Evolutionary conservation across 2,888 invertebrate species (phyloP), one percentile per base, ranked within the genome.

Genomic region (Sussaba pulchella): DNA sequence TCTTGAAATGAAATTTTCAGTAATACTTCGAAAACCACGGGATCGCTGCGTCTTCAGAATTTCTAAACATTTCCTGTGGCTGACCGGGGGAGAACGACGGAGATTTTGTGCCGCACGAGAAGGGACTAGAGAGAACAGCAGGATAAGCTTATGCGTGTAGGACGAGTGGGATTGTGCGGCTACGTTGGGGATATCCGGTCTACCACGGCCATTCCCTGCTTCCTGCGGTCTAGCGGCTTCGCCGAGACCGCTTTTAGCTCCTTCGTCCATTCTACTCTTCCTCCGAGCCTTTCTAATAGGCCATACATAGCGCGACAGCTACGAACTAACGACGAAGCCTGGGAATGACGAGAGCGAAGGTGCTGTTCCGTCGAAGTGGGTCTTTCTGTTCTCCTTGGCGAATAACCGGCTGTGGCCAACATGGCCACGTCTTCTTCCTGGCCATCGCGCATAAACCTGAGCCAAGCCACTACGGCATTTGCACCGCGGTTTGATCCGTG

Each of bases 221-320:
- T 86, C 83, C 85, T 88, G 88, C 85, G 89, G 87, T 88, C 85
- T 85, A 85, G 84, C 82, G 86, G 85, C 88, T 87, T 85, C 87
- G 84, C 80, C 85, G 45, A 8, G 19, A 76, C 47, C 54, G 54
- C 67, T 54, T 52, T 43, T 66, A 59, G 54, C 61, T 45, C 39
- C 21, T 43, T 21, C 36, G 19, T n/a, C 19, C 52, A 41, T 52
- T 43, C 61, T 24, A 9, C 61, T 41, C 50, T 52, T 39, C 12
- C 50, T 52, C 36, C 45, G 57, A n/a, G 69, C 31, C 66, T 66
- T 66, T 71, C 70, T 66, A 71, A 71, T 73, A 39, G 63, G 39
- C 8, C 63, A 63, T 63, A 39, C 63, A 47, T 45, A 50, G 61
- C 39, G 63, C 54, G 66, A 41, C 24, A 50, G 67, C 26, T 26